These are phyloP conservation scores for Drosophila busckii DNA, from an alignment of 1,140 invertebrate species.

Conservation along the genomic window DNA sequence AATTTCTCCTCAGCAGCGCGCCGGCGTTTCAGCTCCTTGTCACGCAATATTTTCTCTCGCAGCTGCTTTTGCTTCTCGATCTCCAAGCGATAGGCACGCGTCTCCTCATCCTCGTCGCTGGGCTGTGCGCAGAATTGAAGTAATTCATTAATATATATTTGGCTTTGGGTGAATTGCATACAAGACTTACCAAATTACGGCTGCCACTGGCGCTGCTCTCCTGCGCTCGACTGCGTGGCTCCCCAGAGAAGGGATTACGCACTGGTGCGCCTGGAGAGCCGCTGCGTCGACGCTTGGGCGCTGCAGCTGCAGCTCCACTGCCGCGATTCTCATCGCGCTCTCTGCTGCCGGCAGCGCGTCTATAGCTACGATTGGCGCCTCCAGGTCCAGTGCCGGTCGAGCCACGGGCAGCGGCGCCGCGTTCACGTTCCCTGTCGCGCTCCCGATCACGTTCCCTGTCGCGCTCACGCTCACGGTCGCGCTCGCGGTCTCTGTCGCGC, in stretches of 20 bases:
- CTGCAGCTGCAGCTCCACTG: conserved; percentile 12
- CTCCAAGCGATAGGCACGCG: conserved; percentile 82
- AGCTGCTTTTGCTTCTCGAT: conserved; percentile 84
- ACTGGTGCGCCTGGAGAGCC: conserved; percentile 33
- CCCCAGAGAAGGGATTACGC: conserved; percentile 56
- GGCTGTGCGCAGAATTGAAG: conserved; percentile 48
- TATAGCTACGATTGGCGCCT: conserved; percentile 32
- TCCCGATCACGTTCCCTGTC: conserved; percentile 58
- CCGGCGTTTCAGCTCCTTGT: conserved; percentile 83
- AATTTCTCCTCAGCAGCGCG: conserved; percentile 80
- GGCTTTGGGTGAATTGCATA: not conserved
- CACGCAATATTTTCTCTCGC: conserved; percentile 81
- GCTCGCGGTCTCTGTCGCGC: conserved; percentile 50
- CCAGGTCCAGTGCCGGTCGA: not conserved
- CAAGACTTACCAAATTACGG: conserved; percentile 46
- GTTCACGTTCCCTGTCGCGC: conserved; percentile 45
- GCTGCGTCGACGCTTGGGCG: conserved; percentile 69
- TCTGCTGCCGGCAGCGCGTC: conserved; percentile 40
- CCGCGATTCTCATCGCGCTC: conserved; percentile 56
- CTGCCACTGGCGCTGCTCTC: conserved; percentile 40
- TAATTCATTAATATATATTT: not conserved
- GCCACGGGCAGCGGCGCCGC: conserved; percentile 8
- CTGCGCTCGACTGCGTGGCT: conserved; percentile 38
- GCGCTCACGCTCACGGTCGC: conserved; percentile 59
- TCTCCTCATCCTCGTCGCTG: conserved; percentile 82